Evolutionary conservation across 2,888 invertebrate genomes (phyloP).

Genomic region (Tanypteryx hageni): DNA sequence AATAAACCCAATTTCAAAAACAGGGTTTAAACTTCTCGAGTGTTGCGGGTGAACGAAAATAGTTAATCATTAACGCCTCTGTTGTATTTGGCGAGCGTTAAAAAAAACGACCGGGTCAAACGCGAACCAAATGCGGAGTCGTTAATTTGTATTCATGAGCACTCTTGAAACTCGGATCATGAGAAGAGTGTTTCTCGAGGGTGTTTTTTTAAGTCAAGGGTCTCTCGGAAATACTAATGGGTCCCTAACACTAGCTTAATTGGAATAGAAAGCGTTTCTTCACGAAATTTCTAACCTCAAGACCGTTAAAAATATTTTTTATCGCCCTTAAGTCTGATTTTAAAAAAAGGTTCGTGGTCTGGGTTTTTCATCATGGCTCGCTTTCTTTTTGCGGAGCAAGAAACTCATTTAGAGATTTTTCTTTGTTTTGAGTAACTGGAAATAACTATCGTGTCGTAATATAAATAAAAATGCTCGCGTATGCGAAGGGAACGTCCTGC

Average conservation of each 20-base stretch:
- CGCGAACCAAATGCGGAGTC: slow-evolving; percentile 11
- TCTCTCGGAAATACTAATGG: slow-evolving; percentile 44
- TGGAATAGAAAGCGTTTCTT: slow-evolving; percentile 12
- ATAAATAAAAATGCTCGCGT: too few relatives aligned
- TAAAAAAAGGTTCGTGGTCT: neutral
- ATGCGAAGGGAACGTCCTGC: too few relatives aligned
- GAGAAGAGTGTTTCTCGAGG: neutral
- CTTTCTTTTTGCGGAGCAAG: neutral
- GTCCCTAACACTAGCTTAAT: slow-evolving; percentile 9
- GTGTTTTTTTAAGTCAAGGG: slow-evolving; percentile 1
- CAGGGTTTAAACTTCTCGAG: neutral
- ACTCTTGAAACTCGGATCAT: slow-evolving; percentile 26
- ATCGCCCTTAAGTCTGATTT: neutral
- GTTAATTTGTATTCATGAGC: slow-evolving; percentile 58
- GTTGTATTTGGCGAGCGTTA: slow-evolving; percentile 38
- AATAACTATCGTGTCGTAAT: too few relatives aligned
- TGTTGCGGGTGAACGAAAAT: neutral
- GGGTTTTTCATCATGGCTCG: neutral
- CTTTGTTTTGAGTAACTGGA: neutral
- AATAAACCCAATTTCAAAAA: neutral
- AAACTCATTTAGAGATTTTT: neutral
- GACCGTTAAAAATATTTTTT: neutral
- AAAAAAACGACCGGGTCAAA: slow-evolving; percentile 25
- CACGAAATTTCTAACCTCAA: neutral
- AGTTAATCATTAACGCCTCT: slow-evolving; percentile 56